These are phyloP conservation scores for Coelopa pilipes DNA, from an alignment of 2,888 invertebrate genomes.

Conservation along the genomic window DNA sequence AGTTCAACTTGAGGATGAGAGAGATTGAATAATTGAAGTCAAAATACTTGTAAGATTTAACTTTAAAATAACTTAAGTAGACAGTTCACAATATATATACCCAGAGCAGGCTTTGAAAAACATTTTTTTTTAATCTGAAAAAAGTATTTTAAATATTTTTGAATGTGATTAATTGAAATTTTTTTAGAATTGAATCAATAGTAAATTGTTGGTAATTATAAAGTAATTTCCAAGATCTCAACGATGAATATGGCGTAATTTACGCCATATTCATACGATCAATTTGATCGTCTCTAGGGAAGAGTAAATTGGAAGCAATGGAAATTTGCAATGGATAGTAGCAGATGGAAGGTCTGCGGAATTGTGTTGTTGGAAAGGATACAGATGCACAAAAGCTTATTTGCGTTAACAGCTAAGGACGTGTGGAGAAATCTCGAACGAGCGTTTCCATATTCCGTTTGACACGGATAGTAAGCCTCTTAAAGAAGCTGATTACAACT, in stretches of 20 bases:
- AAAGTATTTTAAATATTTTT: not conserved
- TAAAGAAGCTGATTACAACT: slow-evolving; percentile 45
- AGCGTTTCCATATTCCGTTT: slow-evolving; percentile 50
- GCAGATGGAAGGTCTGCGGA: slow-evolving; percentile 31
- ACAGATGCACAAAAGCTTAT: slow-evolving; percentile 32
- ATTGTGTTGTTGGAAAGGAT: slow-evolving; percentile 17
- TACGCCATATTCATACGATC: too few species aligned
- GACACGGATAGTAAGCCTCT: slow-evolving; percentile 52
- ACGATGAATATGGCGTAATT: not conserved
- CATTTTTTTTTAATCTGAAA: too few species aligned
- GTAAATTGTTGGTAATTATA: not conserved
- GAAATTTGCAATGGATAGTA: slow-evolving; percentile 36
- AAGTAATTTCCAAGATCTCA: not conserved
- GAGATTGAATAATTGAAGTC: too few species aligned
- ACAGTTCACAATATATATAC: too few species aligned
- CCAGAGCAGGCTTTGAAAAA: too few species aligned
- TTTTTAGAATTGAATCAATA: not conserved
- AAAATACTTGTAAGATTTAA: too few species aligned
- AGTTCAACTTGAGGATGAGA: too few species aligned
- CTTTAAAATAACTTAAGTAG: too few species aligned
- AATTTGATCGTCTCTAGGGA: slow-evolving; percentile 6
- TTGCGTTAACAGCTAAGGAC: slow-evolving; percentile 47
- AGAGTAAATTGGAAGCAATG: slow-evolving; percentile 35
- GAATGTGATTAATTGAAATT: not conserved
- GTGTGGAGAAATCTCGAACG: slow-evolving; percentile 49